phyloP scores from a whole-genome alignment of 2,797 vertebrate genomes.

The Harpagifer antarcticus region DNA sequence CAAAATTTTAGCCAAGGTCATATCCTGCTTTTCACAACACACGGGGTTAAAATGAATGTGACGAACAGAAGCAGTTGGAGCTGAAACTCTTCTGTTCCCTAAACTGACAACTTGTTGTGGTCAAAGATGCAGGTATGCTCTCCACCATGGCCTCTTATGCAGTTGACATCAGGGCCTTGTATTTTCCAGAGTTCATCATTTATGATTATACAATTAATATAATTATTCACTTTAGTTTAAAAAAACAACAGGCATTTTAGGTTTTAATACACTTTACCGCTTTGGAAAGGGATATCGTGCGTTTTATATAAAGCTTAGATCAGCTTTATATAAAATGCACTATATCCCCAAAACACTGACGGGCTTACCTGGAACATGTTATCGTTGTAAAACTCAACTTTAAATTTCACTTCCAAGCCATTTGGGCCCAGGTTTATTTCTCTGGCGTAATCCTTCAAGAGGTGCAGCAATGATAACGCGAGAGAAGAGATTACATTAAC shows the following conservation, averaged over 20 bases:
- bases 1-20: background rate
- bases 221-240: background rate
- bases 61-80: no score
- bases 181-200: conserved; percentile 3
- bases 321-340: background rate
- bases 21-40: background rate
- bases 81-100: background rate
- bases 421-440: background rate
- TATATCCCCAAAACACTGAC: background rate
- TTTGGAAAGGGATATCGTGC: background rate
- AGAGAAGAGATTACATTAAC: conserved; percentile 16
- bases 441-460: conserved; percentile 12
- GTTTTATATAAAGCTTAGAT: background rate
- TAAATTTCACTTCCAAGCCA: conserved; percentile 29
- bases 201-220: background rate
- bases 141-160: background rate
- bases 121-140: background rate
- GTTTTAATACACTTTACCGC: background rate
- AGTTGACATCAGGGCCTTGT: conserved; percentile 5
- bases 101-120: background rate
- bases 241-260: background rate
- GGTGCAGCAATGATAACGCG: conserved; percentile 32
- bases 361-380: background rate
- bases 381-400: no score
- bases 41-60: background rate